Conservation (phyloP, 2,797 vertebrate genomes). For the Hybognathus amarus region DNA sequence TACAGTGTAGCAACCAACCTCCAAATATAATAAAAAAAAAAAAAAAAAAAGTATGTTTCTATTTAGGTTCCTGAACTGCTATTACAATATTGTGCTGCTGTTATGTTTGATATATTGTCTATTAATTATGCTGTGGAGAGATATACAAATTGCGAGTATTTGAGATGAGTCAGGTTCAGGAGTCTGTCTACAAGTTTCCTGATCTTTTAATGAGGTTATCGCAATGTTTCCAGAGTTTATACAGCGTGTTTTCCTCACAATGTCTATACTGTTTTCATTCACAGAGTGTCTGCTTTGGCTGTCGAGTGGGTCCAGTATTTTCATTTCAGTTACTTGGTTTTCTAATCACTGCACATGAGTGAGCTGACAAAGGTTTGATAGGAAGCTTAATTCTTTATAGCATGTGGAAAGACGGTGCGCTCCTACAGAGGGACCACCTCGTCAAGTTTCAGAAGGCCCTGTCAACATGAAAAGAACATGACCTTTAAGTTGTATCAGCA, state of each 20-base stretch:
- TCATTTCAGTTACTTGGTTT: conserved; percentile 71
- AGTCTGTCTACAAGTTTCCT: conserved; percentile 18
- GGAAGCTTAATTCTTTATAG: conserved; percentile 88
- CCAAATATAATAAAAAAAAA: neutral
- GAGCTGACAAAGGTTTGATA: conserved; percentile 81
- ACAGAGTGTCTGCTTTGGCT: conserved; percentile 24
- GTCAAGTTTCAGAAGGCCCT: conserved; percentile 97
- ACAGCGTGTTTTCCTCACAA: neutral
- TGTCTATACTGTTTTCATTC: conserved; percentile 22
- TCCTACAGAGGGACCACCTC: conserved; percentile 90
- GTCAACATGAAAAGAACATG: conserved; percentile 99
- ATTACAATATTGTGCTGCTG: neutral
- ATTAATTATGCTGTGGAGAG: conserved; percentile 4
- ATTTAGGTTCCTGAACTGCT: neutral
- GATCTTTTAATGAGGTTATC: conserved; percentile 31
- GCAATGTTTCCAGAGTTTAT: conserved; percentile 9
- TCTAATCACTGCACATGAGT: conserved; percentile 89
- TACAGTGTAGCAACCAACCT: neutral
- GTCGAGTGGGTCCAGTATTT: conserved; percentile 43
- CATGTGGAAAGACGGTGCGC: conserved; percentile 72
- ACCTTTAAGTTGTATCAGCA: conserved; percentile 99
- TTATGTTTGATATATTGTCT: conserved; percentile 4
- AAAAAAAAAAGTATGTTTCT: neutral
- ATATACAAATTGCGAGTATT: conserved; percentile 1
- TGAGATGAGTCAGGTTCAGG: neutral